Conservation (phyloP, 2,113 vertebrate genomes). For the Gyps fulvus region DNA sequence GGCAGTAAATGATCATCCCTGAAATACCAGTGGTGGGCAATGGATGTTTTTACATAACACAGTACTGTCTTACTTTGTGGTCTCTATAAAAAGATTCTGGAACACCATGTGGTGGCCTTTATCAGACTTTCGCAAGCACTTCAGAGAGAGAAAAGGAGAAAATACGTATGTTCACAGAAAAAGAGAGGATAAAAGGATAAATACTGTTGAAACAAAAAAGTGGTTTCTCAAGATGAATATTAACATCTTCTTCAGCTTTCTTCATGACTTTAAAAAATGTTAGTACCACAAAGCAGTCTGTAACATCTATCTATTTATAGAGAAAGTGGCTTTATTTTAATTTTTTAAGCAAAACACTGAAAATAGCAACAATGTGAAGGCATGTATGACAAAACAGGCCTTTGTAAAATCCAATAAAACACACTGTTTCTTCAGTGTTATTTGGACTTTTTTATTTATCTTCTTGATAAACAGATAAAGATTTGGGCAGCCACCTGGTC, state of each 20-base stretch:
- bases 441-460: neutral
- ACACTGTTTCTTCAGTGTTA: neutral
- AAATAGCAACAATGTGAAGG: neutral
- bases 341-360: neutral
- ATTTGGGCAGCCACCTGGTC: neutral
- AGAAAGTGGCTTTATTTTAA: neutral
- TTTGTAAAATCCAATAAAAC: neutral
- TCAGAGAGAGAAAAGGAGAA: neutral
- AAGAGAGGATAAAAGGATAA: neutral
- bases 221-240: neutral
- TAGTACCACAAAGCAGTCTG: neutral
- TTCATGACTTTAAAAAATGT: neutral
- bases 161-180: neutral
- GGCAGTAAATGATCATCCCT: neutral
- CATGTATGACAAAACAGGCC: neutral
- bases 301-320: neutral
- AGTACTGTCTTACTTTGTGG: neutral
- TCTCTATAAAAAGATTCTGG: neutral
- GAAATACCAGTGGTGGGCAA: accelerated
- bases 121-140: neutral
- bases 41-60: neutral
- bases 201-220: neutral
- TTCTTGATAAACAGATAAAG: neutral
- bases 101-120: neutral
- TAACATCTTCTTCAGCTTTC: neutral